Percentiles rank a stretch among this genome's conserved stretches.
Evolutionary conservation across 2,113 vertebrate species (phyloP).

Genomic region (Gallinago media): DNA sequence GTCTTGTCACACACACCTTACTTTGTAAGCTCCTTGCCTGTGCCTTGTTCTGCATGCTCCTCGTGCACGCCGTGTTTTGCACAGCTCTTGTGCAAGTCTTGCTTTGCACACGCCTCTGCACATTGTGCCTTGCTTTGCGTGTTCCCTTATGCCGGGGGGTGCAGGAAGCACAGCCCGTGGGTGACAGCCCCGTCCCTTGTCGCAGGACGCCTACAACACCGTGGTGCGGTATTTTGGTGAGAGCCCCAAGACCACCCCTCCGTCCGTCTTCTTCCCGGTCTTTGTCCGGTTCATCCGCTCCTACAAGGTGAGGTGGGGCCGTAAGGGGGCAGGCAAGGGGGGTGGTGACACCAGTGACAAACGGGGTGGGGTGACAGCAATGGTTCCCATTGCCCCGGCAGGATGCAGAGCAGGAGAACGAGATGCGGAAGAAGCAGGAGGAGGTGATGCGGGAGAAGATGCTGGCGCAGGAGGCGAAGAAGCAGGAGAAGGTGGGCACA

Average conservation of each 20-base stretch:
- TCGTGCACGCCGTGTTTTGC: too few species aligned
- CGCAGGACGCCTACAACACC: conserved; percentile 92
- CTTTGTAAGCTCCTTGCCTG: accelerated
- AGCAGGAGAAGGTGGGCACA: conserved; percentile 80
- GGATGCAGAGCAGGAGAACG: conserved; percentile 96
- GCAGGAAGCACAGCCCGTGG: accelerated
- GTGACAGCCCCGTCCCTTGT: not conserved
- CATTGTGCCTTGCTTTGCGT: too few species aligned
- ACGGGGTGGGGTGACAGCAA: not conserved
- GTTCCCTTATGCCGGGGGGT: accelerated
- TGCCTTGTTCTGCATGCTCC: accelerated
- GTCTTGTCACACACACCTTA: too few species aligned
- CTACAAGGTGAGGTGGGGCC: conserved; percentile 86
- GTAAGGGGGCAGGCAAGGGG: accelerated
- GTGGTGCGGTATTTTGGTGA: conserved; percentile 96
- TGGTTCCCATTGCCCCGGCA: not conserved
- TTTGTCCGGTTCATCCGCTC: conserved; percentile 95
- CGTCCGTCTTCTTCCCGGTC: conserved; percentile 95
- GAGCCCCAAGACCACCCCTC: conserved; percentile 94
- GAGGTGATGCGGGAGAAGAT: conserved; percentile 94
- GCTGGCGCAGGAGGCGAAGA: conserved; percentile 92
- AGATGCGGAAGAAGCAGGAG: conserved; percentile 91
- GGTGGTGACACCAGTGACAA: accelerated
- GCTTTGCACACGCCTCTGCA: not conserved
- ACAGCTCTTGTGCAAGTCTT: too few species aligned